These are phyloP conservation scores for Esox masquinongy DNA, from an alignment of 2,797 vertebrate species.

Conservation along the genomic window DNA sequence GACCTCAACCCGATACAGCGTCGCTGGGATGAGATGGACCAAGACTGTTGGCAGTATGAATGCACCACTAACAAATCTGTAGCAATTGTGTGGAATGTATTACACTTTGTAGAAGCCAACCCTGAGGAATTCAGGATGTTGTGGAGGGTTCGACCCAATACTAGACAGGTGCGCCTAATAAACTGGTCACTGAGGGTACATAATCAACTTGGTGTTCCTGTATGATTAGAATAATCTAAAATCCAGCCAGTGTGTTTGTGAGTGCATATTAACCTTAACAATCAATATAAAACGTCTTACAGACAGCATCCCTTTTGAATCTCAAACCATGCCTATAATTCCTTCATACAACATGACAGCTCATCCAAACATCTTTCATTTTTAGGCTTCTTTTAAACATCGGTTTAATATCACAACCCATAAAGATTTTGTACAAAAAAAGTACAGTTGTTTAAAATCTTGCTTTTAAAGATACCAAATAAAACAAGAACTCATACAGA, in stretches of 20 bases:
- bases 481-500: neutral
- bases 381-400: neutral
- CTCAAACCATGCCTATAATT: conserved; percentile 42
- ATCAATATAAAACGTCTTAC: conserved; percentile 15
- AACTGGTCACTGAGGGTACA: conserved; percentile 1
- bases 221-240: conserved; percentile 31
- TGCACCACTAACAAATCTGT: too few relatives aligned
- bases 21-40: too few relatives aligned
- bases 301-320: conserved; percentile 7
- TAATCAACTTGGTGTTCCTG: neutral
- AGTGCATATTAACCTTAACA: conserved; percentile 35
- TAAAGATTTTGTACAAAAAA: conserved; percentile 23
- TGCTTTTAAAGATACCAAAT: conserved; percentile 20
- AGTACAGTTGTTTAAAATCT: conserved; percentile 23
- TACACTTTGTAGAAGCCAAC: too few relatives aligned
- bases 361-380: conserved; percentile 4
- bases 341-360: conserved; percentile 6
- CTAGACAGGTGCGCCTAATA: too few relatives aligned
- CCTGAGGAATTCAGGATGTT: too few relatives aligned
- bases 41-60: too few relatives aligned
- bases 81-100: too few relatives aligned
- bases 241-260: neutral
- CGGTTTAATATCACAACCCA: neutral
- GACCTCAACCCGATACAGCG: too few relatives aligned
- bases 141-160: too few relatives aligned